Evolutionary conservation across 2,888 invertebrate species (phyloP).

Genomic region (Bimastos eiseni): DNA sequence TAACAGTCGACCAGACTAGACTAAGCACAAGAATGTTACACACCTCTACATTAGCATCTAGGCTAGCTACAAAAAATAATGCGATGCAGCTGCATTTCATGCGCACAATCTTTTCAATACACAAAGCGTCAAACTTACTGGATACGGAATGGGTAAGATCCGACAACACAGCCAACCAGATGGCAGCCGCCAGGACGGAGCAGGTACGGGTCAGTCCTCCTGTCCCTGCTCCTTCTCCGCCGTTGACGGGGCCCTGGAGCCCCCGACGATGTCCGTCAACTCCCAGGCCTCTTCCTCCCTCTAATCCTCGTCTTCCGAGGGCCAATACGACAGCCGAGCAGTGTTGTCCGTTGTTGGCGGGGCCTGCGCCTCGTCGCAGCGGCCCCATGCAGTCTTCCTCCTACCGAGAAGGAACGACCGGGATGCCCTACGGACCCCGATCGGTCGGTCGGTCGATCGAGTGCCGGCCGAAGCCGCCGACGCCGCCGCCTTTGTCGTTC

Average conservation of each 20-base stretch:
- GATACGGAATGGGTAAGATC: background rate
- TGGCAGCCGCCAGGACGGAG: background rate
- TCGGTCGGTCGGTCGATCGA: background rate
- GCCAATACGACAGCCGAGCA: background rate
- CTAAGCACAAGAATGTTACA: no score
- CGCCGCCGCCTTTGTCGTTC: background rate
- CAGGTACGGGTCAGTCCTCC: background rate
- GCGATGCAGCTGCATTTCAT: no score
- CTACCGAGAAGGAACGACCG: background rate
- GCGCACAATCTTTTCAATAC: background rate
- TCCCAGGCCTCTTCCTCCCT: background rate
- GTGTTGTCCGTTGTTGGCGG: background rate
- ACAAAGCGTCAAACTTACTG: background rate
- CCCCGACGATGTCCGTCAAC: background rate
- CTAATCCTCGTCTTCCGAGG: background rate
- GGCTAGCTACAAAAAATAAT: no score
- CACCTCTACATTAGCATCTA: no score
- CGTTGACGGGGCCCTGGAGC: background rate
- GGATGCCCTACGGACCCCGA: no score
- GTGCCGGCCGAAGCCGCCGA: background rate
- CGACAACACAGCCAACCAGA: background rate
- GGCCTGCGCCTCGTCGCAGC: background rate
- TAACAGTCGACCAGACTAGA: no score
- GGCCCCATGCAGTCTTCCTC: constrained; percentile 6
- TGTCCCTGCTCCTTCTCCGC: background rate